Evolutionary conservation across 2,797 vertebrate species (phyloP).

Genomic region (Sylvilagus floridanus): DNA sequence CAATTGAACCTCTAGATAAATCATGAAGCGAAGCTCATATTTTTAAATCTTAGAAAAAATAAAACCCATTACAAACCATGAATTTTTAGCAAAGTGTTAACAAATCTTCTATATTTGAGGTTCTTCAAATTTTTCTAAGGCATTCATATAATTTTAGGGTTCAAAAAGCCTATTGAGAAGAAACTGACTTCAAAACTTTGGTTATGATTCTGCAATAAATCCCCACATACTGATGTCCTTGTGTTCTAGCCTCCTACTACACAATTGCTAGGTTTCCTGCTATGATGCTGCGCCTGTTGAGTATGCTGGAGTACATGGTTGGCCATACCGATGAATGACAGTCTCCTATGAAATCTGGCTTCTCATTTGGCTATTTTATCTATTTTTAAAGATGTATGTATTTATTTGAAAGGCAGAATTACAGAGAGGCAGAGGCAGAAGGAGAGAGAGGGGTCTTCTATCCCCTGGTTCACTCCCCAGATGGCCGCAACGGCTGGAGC

Average conservation of each 20-base stretch:
- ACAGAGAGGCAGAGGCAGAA: no score
- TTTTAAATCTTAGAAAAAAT: constrained; percentile 30
- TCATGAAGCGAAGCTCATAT: background rate
- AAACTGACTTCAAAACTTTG: background rate
- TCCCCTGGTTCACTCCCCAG: no score
- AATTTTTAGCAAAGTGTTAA: constrained; percentile 25
- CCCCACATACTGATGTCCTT: background rate
- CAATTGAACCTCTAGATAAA: constrained; percentile 53
- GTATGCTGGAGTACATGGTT: no score
- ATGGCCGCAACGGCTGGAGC: no score
- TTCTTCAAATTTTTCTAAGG: background rate
- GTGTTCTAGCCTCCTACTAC: background rate
- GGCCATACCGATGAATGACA: fast-evolving
- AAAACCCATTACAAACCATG: constrained; percentile 1
- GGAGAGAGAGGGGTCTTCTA: no score
- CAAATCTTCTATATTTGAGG: background rate
- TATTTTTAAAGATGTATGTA: no score
- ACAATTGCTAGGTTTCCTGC: background rate
- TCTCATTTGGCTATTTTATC: background rate
- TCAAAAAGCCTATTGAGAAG: background rate
- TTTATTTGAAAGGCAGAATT: no score
- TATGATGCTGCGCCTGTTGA: no score
- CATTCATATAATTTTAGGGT: background rate
- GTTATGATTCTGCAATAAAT: background rate
- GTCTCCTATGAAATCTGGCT: background rate